Conservation (phyloP, 2,797 vertebrate species). For the Betta splendens region DNA sequence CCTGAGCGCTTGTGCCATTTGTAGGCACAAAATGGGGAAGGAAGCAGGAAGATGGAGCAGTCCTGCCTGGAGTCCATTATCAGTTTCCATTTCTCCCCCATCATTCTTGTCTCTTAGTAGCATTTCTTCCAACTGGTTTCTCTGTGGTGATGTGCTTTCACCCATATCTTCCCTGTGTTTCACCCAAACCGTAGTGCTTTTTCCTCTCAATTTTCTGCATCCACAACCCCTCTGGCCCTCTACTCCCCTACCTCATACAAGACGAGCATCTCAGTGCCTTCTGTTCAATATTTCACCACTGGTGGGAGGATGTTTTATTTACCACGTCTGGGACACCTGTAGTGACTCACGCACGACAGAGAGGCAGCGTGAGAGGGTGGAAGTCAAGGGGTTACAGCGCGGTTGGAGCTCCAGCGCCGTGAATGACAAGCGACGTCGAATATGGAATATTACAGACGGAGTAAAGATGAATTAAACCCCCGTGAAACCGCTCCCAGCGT, state of each 20-base stretch:
- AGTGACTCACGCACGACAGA: conserved; percentile 52
- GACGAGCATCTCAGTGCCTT: conserved; percentile 63
- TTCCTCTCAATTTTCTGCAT: conserved; percentile 59
- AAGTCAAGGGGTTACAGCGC: conserved; percentile 54
- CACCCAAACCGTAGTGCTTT: conserved; percentile 39
- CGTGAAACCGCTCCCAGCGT: background rate
- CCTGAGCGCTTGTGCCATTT: conserved; percentile 20
- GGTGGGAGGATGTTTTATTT: conserved; percentile 70
- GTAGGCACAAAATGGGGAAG: conserved; percentile 16
- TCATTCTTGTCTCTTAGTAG: conserved; percentile 53
- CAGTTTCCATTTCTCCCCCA: conserved; percentile 56
- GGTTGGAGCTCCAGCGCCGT: conserved; percentile 35
- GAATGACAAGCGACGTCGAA: conserved; percentile 21
- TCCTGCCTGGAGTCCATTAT: conserved; percentile 56
- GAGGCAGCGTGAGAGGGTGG: conserved; percentile 32
- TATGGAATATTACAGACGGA: background rate
- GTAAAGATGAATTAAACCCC: too few relatives aligned
- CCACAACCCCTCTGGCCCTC: conserved; percentile 39
- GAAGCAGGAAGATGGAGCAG: conserved; percentile 25
- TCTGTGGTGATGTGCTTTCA: conserved; percentile 57
- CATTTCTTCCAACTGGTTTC: conserved; percentile 54
- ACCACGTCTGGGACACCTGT: conserved; percentile 59
- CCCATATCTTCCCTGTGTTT: conserved; percentile 41
- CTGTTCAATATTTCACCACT: conserved; percentile 74
- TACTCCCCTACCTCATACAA: conserved; percentile 44